Evolutionary conservation across 2,113 vertebrate species (phyloP).

Genomic region (Nothoprocta pentlandii): DNA sequence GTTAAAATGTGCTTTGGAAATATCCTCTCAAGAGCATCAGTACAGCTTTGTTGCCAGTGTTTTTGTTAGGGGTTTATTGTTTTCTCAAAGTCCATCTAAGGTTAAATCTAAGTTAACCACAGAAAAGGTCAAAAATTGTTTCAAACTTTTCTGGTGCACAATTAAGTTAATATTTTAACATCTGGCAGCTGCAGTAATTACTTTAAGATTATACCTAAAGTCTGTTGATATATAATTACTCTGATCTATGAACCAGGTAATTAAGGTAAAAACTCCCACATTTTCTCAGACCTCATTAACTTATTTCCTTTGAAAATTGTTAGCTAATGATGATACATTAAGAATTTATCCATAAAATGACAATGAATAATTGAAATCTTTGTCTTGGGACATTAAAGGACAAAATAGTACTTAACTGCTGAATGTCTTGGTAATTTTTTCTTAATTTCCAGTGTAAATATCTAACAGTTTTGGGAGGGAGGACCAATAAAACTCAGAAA

Average conservation of each 20-base stretch:
- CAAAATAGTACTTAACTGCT: constrained; percentile 54
- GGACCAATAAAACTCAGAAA: not conserved
- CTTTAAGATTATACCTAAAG: constrained; percentile 70
- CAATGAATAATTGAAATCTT: constrained; percentile 66
- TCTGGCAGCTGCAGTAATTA: constrained; percentile 73
- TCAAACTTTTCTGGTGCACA: constrained; percentile 56
- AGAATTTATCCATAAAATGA: constrained; percentile 60
- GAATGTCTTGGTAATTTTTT: not conserved
- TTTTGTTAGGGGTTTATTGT: not conserved
- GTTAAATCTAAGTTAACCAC: constrained; percentile 20
- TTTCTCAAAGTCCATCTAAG: not conserved
- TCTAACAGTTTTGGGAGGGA: not conserved
- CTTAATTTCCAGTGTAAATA: constrained; percentile 6
- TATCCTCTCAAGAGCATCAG: not conserved
- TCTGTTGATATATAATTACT: constrained; percentile 75
- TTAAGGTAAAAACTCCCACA: constrained; percentile 70
- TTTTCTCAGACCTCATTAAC: constrained; percentile 71
- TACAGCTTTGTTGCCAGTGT: not conserved
- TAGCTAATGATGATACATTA: constrained; percentile 66
- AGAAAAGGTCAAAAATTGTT: constrained; percentile 28
- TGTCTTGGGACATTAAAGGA: constrained; percentile 59
- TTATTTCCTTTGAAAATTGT: constrained; percentile 74
- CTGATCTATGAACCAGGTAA: constrained; percentile 76
- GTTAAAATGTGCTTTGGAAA: not conserved
- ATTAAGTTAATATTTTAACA: constrained; percentile 67